Base-by-base conservation (phyloP, 1,140 invertebrate genomes). In the Penaeus vannamei region DNA sequence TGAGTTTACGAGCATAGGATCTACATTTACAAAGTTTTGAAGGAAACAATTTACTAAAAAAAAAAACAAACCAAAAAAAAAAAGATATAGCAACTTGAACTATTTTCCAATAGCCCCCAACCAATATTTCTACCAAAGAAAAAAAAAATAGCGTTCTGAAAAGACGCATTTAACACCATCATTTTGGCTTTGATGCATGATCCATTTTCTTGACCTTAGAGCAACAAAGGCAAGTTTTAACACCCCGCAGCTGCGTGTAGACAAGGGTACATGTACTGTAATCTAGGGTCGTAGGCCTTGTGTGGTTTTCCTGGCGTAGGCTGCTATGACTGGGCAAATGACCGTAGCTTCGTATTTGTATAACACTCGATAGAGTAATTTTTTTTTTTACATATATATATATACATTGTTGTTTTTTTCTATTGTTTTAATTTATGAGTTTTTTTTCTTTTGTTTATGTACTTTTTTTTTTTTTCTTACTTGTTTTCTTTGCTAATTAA, bases 1-100 rank as follows among this genome's bases (percentile, higher is more conserved):
- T 86, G 85, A 86, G 85, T 86, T 60, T 72, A 79, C 76, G 60
- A 86, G 85, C 85, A 79, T 80, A 86, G 85, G 85, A 86, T 86
- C 85, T 86, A 86, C 80, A 86, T 42, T 64, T 59, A 86, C 61
- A 79, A 86, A 79, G 61, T 59, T 46, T 42, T 61, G 42, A 86
- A 61, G 64, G n/a, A 42, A 86, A 46, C 26, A 36, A 64, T 84
- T 84, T 84, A 84, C 83, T 84, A 84, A 84, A 76, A 84, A 53
- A 53, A 53, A 53, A 12, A 8, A 53, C 42, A 53, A 17, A 84
- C 64, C 46, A 84, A 84, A 76, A 84, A 53, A 53, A 53, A 53
- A 12, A 8, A 53, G 0, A 17, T 36, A 84, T 84, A 84, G 83
- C 83, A 84, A 84, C 83, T 84, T 64, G 64, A 64, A 84, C 64